Evolutionary conservation across 2,797 vertebrate species (phyloP), one percentile per base, ranked within the genome.

Genomic region (Adelosebastes latens): DNA sequence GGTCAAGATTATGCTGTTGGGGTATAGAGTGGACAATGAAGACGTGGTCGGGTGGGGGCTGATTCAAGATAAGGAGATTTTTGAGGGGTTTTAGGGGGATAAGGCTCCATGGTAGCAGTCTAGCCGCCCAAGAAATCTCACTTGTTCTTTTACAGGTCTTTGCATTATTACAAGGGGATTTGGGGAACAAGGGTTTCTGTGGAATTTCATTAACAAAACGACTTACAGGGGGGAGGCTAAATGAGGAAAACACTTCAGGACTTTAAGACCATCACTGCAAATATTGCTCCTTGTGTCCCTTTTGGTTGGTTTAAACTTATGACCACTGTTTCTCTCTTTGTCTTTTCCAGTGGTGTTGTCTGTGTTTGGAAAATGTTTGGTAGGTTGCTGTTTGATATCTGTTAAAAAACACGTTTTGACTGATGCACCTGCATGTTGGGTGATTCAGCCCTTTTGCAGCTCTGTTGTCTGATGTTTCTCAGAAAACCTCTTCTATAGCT

Each of bases 1-100:
- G 93, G 93, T 92, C 89, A 93, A 85, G 88, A 89, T 90, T 89
- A 90, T 90, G 85, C 84, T 89, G 90, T 80, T 8, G 76, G 84
- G 82, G 78, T 81, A 42, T 42, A 72, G 87, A 92, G 81, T 80
- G 85, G 83, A 88, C 49, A 13, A 31, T 52, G 70, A 34, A 77
- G 91, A 87, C 9, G 25, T 73, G 77, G 27, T 25, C 66, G 59
- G 68, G 13, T 9, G 25, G 62, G 63, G 72, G 71, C 52, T 62
- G 72, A 71, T 73, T 83, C 11, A 49, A 86, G 91, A 92, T 91
- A 92, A 93, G 86, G 63, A 81, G 79, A 88, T 90, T 80, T 78
- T 52, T 75, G 73, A 20, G 27, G 66, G 80, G 80, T 78, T 87
- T 91, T 80, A 84, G 16, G 67, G 66, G 90, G 87, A 88, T 85